Evolutionary conservation across 2,797 vertebrate genomes (phyloP), one percentile per base, ranked within the genome.

Genomic region (Tokudaia muenninki): DNA sequence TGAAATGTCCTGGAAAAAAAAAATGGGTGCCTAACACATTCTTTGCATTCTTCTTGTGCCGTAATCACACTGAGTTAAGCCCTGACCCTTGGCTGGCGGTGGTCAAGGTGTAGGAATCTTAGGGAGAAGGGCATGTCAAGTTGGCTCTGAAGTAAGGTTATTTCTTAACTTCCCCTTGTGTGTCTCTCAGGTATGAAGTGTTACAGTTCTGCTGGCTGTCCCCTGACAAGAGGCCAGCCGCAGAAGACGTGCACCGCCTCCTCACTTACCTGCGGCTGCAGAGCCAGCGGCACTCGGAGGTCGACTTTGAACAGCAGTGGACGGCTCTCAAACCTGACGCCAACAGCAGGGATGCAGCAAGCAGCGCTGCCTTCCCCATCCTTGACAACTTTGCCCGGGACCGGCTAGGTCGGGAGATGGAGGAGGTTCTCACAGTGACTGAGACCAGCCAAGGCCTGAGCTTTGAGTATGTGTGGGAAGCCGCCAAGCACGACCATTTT

Each of bases 381-480:
- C 98, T 99, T 26, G 99, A 99, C 96, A 99, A 99, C 96, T 99
- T 99, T 67, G 98, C 99, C 0, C 99, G 99, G 6, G 99, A 99
- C 1, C 98, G 99, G 67, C 98, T 99, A 59, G 98, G 99, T 34
- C 99, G 99, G 7, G 99, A 99, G 98, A 99, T 99, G 97, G 99
- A 99, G 52, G 99, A 99, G 96, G 99, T 99, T 93, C 99, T 99
- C 70, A 99, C 99, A 0, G 99, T 99, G 83, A 99, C 99, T 0
- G 99, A 99, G 98, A 99, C 99, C 0, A 99, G 99, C 98, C 99
- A 99, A 78, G 99, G 99, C 10, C 99, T 99, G 92, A 99, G 99
- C 98, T 99, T 99, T 52, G 99, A 99, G 95, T 99, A 99, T 1
- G 99, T 99, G 65, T 99, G 99, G 99, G 99, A 99, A 97, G 99